phyloP scores from a whole-genome alignment of 2,797 vertebrate species.

The Chaetophractus vellerosus region DNA sequence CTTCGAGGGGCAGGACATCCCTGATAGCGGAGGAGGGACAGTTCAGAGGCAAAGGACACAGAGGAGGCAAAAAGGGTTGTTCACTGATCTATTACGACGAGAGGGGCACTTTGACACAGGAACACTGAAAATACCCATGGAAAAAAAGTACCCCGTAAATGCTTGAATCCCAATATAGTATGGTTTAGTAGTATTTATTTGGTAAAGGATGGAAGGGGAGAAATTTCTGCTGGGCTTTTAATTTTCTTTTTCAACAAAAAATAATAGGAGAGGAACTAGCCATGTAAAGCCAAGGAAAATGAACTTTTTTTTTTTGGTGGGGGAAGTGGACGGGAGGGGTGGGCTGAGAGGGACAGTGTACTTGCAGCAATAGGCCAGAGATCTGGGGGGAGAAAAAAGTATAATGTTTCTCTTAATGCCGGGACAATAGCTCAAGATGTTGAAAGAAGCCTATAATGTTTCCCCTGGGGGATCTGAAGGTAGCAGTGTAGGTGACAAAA shows the following conservation, averaged over 20 bases:
- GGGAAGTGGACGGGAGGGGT: no score
- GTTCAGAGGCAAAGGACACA: neutral
- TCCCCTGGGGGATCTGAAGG: constrained; percentile 61
- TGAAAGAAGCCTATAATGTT: constrained; percentile 46
- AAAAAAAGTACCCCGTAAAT: fast-evolving
- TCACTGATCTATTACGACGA: neutral
- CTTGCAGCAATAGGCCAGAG: neutral
- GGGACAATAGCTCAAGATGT: constrained; percentile 1
- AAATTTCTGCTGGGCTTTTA: neutral
- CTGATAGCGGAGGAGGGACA: neutral
- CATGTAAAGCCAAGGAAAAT: constrained; percentile 1
- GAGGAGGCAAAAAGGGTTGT: neutral
- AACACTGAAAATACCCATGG: neutral
- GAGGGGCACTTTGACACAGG: neutral
- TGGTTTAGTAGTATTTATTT: no score
- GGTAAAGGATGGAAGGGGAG: neutral
- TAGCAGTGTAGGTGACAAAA: constrained; percentile 44
- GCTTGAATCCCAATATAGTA: neutral
- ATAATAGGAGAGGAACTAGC: neutral
- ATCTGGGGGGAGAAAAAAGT: neutral
- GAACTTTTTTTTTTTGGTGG: neutral
- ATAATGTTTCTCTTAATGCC: constrained; percentile 40
- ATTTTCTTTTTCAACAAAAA: constrained; percentile 40
- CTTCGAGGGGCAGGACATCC: neutral
- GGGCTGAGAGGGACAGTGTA: neutral